Base-by-base conservation (phyloP, 2,797 vertebrate genomes). In the Scleropages formosus region DNA sequence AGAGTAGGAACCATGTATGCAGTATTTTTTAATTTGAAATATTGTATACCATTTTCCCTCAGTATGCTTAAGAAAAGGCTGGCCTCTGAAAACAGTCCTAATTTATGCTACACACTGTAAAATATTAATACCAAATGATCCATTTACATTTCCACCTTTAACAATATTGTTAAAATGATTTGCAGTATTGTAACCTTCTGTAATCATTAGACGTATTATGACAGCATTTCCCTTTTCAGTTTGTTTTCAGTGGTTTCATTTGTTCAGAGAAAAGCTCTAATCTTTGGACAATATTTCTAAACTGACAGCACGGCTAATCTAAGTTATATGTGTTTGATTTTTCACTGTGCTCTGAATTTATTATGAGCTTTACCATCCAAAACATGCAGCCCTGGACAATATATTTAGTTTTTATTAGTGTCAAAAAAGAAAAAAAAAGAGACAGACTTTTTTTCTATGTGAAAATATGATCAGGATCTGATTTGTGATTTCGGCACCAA, bases 381-480 rank as follows among this genome's bases (percentile, higher is more conserved):
- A 26, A 24, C 22, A 51, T 51, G 46, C 4, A 18, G n/a, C 18
- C 4, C 4, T 18, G 4, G 18, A 18, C n/a, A n/a, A 8, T 18
- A 59, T 16, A 4, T 8, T 59, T 59, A 9, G 67, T 20, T 27
- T 22, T 47, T 39, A 67, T 26, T 10, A n/a, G 47, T 24, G 27
- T 39, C 62, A 64, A n/a, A n/a, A n/a, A n/a, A n/a, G n/a, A n/a
- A n/a, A n/a, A n/a, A n/a, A n/a, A n/a, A n/a, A n/a, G n/a, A n/a
- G n/a, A n/a, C n/a, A n/a, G n/a, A n/a, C n/a, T n/a, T n/a, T n/a
- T 64, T 64, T 64, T 64, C 6, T 65, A 10, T 44, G 63, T 15
- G 26, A 39, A 63, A 65, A 39, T 31, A 39, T 44, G 27, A n/a
- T n/a, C n/a, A 65, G 63, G 63, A 26, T 65, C 63, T 20, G 67